A percentile compares a stretch with the other conserved stretches of the same genome.
phyloP scores from a whole-genome alignment of 2,797 vertebrate genomes.

The Mormyrus proboscirostris region DNA sequence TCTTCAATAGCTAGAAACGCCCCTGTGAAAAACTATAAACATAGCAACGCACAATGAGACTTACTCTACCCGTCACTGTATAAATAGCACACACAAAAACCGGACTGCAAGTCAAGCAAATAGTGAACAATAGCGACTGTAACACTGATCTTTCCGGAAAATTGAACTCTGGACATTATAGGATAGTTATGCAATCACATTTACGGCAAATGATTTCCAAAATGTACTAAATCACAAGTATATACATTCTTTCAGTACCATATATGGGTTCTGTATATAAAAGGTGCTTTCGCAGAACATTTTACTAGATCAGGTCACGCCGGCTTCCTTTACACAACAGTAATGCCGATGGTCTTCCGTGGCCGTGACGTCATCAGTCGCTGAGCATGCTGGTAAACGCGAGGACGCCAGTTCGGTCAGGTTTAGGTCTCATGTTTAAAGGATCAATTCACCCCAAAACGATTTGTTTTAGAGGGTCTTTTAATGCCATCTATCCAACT shows the following conservation, averaged over 20 bases:
- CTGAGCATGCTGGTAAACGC: too few relatives aligned
- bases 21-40: background rate
- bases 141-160: background rate
- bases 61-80: background rate
- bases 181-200: background rate
- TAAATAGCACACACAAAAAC: background rate
- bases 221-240: background rate
- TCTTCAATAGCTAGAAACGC: too few relatives aligned
- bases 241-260: background rate
- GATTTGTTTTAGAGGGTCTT: too few relatives aligned
- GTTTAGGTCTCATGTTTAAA: too few relatives aligned
- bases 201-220: background rate
- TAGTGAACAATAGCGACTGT: background rate
- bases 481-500: too few relatives aligned
- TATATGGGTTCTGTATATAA: background rate
- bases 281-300: background rate
- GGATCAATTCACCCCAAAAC: too few relatives aligned
- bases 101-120: background rate
- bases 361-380: background rate
- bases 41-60: background rate
- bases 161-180: background rate
- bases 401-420: background rate
- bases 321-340: background rate
- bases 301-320: background rate
- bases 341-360: background rate